phyloP scores from a whole-genome alignment of 2,888 invertebrate species.

The Mythimna ferrago region DNA sequence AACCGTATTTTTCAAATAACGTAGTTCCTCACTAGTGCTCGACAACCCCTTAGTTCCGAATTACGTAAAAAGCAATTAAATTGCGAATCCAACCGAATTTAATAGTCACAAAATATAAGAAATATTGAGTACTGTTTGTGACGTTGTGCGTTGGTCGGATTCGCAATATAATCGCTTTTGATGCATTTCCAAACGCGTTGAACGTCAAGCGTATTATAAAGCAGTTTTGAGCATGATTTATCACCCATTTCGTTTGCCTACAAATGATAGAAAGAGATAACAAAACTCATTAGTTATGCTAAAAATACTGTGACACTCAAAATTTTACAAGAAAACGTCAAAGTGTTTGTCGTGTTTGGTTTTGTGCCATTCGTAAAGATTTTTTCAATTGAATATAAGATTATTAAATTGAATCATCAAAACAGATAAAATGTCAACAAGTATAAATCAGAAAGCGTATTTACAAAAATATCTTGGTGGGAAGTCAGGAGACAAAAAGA shows the following conservation, averaged over 20 bases:
- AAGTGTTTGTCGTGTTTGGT: constrained; percentile 8
- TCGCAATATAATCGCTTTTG: no score
- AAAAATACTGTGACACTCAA: neutral
- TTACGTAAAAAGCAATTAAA: no score
- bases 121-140: no score
- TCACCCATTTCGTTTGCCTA: neutral
- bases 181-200: no score
- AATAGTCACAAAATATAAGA: no score
- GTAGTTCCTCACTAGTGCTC: no score
- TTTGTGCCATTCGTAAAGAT: neutral
- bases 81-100: no score
- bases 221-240: neutral
- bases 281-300: neutral
- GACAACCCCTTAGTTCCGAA: no score
- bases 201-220: no score
- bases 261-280: constrained; percentile 24
- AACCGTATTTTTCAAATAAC: no score
- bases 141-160: no score
- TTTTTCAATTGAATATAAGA: neutral
- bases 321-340: constrained; percentile 9
- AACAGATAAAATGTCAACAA: constrained; percentile 79
- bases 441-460: constrained; percentile 94
- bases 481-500: constrained; percentile 91
- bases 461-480: constrained; percentile 94
- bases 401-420: neutral